phyloP scores from a whole-genome alignment of 2,797 vertebrate genomes.

The Propithecus deckenii region DNA sequence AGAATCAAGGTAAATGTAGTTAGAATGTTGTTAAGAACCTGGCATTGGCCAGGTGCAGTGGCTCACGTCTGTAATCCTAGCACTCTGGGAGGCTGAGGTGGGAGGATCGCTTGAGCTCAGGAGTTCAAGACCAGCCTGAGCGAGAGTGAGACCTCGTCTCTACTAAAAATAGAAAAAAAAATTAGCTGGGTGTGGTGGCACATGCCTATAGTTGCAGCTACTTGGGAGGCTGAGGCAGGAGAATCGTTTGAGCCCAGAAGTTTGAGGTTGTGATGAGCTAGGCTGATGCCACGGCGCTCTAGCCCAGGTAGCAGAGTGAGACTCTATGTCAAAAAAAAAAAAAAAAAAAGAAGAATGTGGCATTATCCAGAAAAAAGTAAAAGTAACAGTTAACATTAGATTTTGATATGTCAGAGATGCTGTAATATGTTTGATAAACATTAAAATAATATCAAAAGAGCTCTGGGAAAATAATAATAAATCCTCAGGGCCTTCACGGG shows the following conservation, averaged over 20 bases:
- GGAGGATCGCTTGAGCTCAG: no score
- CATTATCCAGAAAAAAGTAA: neutral
- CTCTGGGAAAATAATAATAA: neutral
- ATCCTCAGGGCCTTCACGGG: neutral
- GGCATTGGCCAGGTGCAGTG: no score
- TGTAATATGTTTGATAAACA: neutral
- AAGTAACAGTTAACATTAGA: neutral
- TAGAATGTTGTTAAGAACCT: no score
- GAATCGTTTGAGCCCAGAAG: no score
- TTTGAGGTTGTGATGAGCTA: neutral
- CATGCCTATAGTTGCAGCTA: no score
- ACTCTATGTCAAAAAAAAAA: neutral
- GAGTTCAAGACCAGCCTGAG: no score
- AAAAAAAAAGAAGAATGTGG: neutral
- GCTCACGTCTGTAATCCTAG: no score
- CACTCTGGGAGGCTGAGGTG: no score
- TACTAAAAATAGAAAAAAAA: no score
- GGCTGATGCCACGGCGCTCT: neutral
- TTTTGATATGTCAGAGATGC: neutral
- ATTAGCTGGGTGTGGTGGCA: no score
- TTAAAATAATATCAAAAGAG: neutral
- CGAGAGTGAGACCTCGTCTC: no score
- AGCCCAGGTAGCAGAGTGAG: neutral
- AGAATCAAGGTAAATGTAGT: neutral
- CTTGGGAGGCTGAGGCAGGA: no score